phyloP scores from a whole-genome alignment of 1,140 invertebrate genomes.

The Daktulosphaira vitifoliae region DNA sequence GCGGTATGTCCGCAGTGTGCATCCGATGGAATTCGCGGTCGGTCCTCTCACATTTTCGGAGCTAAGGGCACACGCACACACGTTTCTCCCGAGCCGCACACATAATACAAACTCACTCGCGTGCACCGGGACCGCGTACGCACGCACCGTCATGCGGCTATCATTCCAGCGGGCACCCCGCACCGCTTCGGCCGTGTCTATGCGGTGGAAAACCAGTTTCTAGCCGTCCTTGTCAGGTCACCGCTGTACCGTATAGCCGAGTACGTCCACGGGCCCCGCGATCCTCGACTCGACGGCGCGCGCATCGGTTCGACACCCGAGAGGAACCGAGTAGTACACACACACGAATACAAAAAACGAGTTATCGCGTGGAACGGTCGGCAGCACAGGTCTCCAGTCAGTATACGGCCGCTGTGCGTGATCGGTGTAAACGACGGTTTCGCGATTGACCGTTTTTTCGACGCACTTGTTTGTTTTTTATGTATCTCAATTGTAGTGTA shows the following conservation, averaged over 20 bases:
- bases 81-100: neutral
- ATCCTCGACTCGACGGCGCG: constrained; percentile 20
- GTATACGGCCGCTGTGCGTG: neutral
- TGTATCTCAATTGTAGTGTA: no score
- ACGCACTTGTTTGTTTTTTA: no score
- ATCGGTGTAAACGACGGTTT: neutral
- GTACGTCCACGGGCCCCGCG: constrained; percentile 3
- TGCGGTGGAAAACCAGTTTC: constrained; percentile 13
- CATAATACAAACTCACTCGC: neutral
- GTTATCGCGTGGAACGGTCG: neutral
- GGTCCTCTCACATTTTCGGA: no score
- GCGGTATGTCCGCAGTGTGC: no score
- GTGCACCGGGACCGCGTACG: neutral
- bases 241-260: neutral
- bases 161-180: neutral
- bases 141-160: neutral
- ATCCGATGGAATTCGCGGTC: no score
- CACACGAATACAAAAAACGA: neutral
- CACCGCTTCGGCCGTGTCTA: neutral
- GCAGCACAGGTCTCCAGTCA: neutral
- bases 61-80: neutral
- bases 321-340: neutral
- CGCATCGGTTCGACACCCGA: constrained; percentile 22
- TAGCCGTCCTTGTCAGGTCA: constrained; percentile 29
- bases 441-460: no score